Evolutionary conservation across 2,797 vertebrate species (phyloP), one percentile per base, ranked within the genome.

Genomic region (Coregonus sp.): DNA sequence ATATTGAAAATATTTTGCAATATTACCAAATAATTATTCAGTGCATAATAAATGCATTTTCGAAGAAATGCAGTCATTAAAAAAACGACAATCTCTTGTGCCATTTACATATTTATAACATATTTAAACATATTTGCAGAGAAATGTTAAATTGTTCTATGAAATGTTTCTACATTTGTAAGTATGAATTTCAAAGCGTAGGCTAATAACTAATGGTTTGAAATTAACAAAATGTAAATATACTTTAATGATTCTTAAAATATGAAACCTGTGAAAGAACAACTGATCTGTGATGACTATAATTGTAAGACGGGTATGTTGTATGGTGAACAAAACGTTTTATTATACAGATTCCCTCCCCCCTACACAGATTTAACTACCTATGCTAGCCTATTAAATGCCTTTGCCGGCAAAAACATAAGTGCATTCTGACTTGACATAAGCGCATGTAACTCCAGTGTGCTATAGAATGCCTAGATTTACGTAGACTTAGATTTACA

Each of bases 71-170:
- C 40, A 47, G 40, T 47, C 9, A 47, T 47, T 47, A 47, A 47
- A 47, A 47, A 47, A 75, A 15, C 52, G 86, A 86, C 85, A 88
- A 88, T 85, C 80, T 82, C 56, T 84, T 65, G 51, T 75, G 74
- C 72, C 76, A 77, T 54, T 25, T 16, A 54, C n/a, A 72, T 31
- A 54, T 75, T 15, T 76, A 61, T 79, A 63, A 25, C 25, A 25
- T 25, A 25, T 25, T 25, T 25, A 25, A 70, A 37, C 31, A 67
- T 35, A 67, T 67, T 67, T 67, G 31, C 65, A 67, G 14, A 33
- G 3, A 82, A 84, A 83, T 81, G 20, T 86, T 63, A 73, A 68
- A 78, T 81, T 77, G 80, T 80, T 82, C 54, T 82, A 47, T 80
- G 82, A 82, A 79, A 77, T 84, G 70, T 81, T 84, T 81, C 83